Base-by-base conservation (phyloP, 2,888 invertebrate genomes). In the Lithosia quadra region DNA sequence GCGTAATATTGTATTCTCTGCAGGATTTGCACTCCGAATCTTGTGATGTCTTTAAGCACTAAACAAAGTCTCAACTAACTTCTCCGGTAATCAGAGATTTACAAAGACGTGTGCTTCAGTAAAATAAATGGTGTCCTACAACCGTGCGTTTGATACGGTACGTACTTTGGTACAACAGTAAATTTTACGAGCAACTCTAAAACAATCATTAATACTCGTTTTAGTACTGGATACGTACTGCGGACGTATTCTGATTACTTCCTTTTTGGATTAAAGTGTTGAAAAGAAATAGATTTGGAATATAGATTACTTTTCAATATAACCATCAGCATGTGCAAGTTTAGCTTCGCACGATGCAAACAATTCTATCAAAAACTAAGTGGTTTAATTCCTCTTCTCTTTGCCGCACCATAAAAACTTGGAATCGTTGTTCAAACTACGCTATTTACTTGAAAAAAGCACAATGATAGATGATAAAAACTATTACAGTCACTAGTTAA, bases 161-260 rank as follows among this genome's bases (percentile, higher is more conserved):
- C 66, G 75, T 72, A 81, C 82, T 79, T 68, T 24, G 63, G 56
- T 71, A 73, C 70, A 76, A 78, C 85, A 80, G 77, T 83, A 82
- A 81, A 84, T 78, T 86, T 86, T 84, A 86, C 85, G 86, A 82
- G 65, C 65, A 75, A 77, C 80, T 82, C 81, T 86, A 86, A 87
- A 86, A 85, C 84, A 84, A 86, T 86, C 87, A 86, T 86, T 87
- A 87, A 86, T 87, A 83, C 76, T 56, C 77, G 75, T 80, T 86
- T 86, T 86, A 86, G 80, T 78, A 76, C 83, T 61, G 65, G 60
- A 68, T 72, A 72, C 72, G 75, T 72, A 57, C 67, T 73, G 78
- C 69, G 76, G 76, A 68, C 63, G 73, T 86, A 82, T 83, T 86
- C 84, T 75, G 69, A 65, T 64, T 34, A 24, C 4, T 34, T 55